Evolutionary conservation across 1,140 invertebrate species (phyloP), one percentile per base, ranked within the genome.

Genomic region (Nymphalis io): DNA sequence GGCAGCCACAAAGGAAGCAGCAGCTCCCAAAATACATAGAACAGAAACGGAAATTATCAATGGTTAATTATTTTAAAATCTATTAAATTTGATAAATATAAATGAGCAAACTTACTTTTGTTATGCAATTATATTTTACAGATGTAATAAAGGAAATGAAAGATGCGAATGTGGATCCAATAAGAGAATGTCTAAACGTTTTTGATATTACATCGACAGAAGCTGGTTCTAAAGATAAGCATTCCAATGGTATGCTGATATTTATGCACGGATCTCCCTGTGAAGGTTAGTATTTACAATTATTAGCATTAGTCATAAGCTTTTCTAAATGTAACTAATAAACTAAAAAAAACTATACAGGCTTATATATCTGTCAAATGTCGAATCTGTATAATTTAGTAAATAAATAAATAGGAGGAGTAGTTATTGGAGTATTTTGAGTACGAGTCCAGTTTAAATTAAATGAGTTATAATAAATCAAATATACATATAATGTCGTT

Each of bases 211-310:
- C 33, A 20, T 69, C 65, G 13, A 61, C 60, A 21, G 70, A 72
- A 16, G 55, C 46, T 15, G 73, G 60, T 8, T 60, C 15, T 33
- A 33, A 8, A 27, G 83, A 82, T 2, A 83, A 77, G 63, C 68
- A 70, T 67, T 61, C 73, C 2, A 91, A 84, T 75, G 89, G 87
- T 12, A 59, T 91, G 4, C 69, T 91, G 3, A 73, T 89, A 62
- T 84, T 91, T 60, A 74, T 89, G 21, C 87, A 91, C 69, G 89
- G 89, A 15, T 85, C 85, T 23, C 86, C 86, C 21, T 80, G 80
- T 72, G 86, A 89, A 88, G 89, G 89, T 88, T 66, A 61, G 16
- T 48, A 55, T 18, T 59, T 38, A 33, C 1, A 33, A 33, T 33
- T 4, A n/a, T n/a, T n/a, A n/a, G n/a, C n/a, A n/a, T n/a, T n/a